A percentile compares a stretch with the other conserved stretches of the same genome.
Evolutionary conservation across 2,797 vertebrate genomes (phyloP).

Genomic region (Zalophus californianus): DNA sequence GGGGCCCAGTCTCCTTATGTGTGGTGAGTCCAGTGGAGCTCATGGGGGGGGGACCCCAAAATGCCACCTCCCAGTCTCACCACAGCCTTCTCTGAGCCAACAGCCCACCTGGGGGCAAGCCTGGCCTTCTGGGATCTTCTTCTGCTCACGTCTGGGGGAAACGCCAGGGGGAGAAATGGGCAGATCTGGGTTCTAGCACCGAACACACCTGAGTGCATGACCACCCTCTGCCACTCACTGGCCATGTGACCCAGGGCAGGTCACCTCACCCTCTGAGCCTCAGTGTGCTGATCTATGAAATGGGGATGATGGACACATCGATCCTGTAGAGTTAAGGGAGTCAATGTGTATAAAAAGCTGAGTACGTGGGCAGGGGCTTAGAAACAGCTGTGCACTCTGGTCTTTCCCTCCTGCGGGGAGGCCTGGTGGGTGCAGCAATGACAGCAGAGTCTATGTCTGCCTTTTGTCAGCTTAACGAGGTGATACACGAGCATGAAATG

Average conservation of each 20-base stretch:
- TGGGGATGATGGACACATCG: background rate
- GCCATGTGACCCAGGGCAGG: background rate
- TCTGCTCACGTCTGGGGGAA: background rate
- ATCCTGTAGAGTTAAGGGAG: background rate
- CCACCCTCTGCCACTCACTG: background rate
- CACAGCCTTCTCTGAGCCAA: background rate
- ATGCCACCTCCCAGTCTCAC: background rate
- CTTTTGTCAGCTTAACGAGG: background rate
- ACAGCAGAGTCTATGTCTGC: background rate
- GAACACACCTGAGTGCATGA: no score
- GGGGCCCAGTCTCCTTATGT: no score
- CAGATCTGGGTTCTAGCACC: background rate
- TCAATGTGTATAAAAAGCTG: background rate
- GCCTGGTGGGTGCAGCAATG: background rate
- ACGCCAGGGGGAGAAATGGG: background rate
- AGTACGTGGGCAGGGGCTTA: background rate
- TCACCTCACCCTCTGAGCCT: background rate
- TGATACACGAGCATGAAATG: background rate
- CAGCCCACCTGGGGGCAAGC: background rate
- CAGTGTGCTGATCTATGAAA: background rate
- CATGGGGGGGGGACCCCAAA: background rate
- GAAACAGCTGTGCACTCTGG: background rate
- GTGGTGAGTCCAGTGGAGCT: background rate
- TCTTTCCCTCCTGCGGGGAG: background rate
- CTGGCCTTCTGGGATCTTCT: background rate